Evolutionary conservation across 2,797 vertebrate genomes (phyloP).

Genomic region (Morelia viridis): DNA sequence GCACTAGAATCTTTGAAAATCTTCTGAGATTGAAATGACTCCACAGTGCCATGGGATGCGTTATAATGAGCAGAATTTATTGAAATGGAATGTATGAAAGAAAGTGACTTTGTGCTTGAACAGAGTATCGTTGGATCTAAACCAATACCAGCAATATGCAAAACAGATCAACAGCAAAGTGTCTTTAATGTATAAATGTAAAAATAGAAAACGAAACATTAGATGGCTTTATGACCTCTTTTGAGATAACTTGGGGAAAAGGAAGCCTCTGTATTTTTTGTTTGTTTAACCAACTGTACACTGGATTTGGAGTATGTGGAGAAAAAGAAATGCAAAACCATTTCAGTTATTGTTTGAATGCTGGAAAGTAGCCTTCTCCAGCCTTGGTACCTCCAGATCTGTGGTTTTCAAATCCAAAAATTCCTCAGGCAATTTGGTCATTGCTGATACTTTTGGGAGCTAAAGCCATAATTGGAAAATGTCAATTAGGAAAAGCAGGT

Average conservation of each 20-base stretch:
- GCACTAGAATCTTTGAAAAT: background rate
- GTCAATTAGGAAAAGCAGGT: background rate
- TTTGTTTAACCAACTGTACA: background rate
- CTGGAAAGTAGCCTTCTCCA: background rate
- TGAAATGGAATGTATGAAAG: background rate
- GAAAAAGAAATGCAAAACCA: background rate
- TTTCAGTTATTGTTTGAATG: background rate
- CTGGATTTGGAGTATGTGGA: background rate
- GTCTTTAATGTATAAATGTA: background rate
- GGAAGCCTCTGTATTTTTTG: background rate
- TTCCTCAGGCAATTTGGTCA: background rate
- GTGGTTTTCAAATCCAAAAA: background rate
- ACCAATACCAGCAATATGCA: background rate
- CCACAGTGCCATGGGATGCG: background rate
- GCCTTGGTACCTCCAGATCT: background rate
- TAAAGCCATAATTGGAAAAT: background rate
- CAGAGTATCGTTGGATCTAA: background rate
- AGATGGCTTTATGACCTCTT: background rate
- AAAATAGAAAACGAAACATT: background rate
- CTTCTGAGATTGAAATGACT: background rate
- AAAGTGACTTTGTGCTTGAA: background rate
- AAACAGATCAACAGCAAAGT: background rate
- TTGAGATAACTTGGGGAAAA: background rate
- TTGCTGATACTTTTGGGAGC: background rate
- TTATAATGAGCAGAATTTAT: background rate